Evolutionary conservation across 2,888 invertebrate genomes (phyloP).

Genomic region (Netelia inedita): DNA sequence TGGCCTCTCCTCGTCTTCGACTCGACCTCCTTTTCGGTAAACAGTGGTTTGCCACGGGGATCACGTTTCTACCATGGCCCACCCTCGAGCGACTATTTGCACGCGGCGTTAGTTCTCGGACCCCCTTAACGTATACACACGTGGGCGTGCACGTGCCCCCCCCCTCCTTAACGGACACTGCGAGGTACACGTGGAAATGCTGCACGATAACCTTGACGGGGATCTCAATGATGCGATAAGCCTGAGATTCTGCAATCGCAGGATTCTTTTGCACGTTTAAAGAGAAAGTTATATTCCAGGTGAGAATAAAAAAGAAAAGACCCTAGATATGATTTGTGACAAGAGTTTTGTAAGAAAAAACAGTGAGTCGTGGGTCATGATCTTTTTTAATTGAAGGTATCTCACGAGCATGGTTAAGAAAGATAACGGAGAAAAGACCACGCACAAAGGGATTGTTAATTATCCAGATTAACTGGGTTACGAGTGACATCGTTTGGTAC

Average conservation of each 20-base stretch:
- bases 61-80: conserved; percentile 79
- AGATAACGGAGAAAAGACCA: neutral
- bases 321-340: neutral
- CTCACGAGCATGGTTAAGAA: neutral
- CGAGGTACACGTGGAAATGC: conserved; percentile 26
- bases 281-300: neutral
- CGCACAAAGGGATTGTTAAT: conserved; percentile 19
- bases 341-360: neutral
- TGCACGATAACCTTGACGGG: conserved; percentile 25
- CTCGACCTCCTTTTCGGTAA: conserved; percentile 77
- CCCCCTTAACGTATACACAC: conserved; percentile 69
- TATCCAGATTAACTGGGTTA: conserved; percentile 39
- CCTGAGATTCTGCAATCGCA: conserved; percentile 36
- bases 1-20: conserved; percentile 52
- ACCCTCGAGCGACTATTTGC: conserved; percentile 79
- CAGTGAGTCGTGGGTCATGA: neutral
- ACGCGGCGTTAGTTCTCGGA: conserved; percentile 73
- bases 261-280: neutral
- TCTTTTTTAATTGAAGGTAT: neutral
- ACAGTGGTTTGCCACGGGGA: conserved; percentile 83
- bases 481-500: conserved; percentile 1
- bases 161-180: neutral
- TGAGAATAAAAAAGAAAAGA: neutral
- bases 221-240: conserved; percentile 71
- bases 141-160: conserved; percentile 77